Percentiles rank a stretch among this genome's conserved stretches.
These are phyloP conservation scores for Galago senegalensis DNA, from an alignment of 2,797 vertebrate species.

Conservation along the genomic window DNA sequence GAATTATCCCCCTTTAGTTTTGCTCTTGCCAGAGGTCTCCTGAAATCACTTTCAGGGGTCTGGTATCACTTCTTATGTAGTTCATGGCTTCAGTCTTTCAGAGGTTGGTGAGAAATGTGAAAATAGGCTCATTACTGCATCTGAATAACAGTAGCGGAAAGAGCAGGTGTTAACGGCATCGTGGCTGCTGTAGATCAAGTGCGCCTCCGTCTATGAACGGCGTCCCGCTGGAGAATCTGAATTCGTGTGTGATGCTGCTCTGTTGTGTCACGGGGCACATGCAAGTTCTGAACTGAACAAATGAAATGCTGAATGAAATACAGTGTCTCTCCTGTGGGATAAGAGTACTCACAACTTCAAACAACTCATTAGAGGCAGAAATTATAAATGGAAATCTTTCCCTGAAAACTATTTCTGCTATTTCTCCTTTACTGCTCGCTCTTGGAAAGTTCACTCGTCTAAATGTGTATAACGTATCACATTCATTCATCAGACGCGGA, in stretches of 20 bases:
- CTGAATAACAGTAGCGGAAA: background rate
- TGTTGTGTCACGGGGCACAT: background rate
- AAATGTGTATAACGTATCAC: background rate
- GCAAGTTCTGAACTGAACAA: background rate
- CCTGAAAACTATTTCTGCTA: background rate
- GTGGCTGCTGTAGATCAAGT: background rate
- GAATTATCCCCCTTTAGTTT: background rate
- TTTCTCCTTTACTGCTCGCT: slow-evolving; percentile 9
- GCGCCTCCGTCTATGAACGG: background rate
- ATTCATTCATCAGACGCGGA: background rate
- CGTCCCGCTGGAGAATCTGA: background rate
- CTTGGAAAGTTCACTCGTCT: slow-evolving; percentile 23
- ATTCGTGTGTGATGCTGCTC: background rate
- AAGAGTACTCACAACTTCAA: slow-evolving; percentile 6
- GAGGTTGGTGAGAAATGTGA: background rate
- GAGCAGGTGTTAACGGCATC: background rate
- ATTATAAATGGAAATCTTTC: background rate
- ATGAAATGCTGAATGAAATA: slow-evolving; percentile 24
- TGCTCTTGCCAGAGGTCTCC: background rate
- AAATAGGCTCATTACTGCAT: background rate
- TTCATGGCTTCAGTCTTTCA: background rate
- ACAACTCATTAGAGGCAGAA: background rate
- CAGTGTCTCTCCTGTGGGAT: background rate
- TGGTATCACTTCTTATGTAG: background rate
- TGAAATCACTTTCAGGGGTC: background rate